Percentiles rank a stretch among this genome's conserved stretches.
Conservation (phyloP, 1,140 invertebrate species). For the Olivierus martensii region DNA sequence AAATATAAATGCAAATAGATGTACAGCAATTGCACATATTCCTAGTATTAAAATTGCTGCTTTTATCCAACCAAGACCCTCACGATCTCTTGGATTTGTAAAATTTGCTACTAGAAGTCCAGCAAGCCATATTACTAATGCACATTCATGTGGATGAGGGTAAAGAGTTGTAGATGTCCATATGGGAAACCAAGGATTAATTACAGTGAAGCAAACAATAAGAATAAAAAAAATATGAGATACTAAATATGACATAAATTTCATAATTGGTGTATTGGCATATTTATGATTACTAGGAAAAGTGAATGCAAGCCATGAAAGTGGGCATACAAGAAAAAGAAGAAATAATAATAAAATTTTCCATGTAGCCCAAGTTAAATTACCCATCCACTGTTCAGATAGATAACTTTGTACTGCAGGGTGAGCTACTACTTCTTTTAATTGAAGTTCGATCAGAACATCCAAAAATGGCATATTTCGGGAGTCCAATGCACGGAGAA, state of each 20-base stretch:
- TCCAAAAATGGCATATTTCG: constrained; percentile 89
- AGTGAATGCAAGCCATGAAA: constrained; percentile 92
- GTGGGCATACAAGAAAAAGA: constrained; percentile 80
- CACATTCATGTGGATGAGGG: constrained; percentile 88
- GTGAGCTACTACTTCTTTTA: constrained; percentile 71
- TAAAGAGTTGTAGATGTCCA: constrained; percentile 29
- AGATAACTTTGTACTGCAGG: constrained; percentile 37
- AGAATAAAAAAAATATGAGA: constrained; percentile 96
- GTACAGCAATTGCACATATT: constrained; percentile 78
- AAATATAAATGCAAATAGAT: constrained; percentile 57
- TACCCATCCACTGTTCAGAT: constrained; percentile 92
- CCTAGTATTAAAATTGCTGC: constrained; percentile 82
- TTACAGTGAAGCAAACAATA: constrained; percentile 76
- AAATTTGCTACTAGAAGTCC: constrained; percentile 90
- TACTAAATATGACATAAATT: constrained; percentile 98
- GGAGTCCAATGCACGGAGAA: constrained; percentile 80
- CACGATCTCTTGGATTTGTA: constrained; percentile 91
- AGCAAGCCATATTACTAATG: constrained; percentile 86
- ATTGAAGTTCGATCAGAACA: constrained; percentile 83
- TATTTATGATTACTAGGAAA: constrained; percentile 89
- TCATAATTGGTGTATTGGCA: constrained; percentile 82
- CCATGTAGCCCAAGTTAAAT: constrained; percentile 88
- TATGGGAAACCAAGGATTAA: constrained; percentile 55
- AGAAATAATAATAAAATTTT: constrained; percentile 85
- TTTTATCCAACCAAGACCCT: constrained; percentile 76